Conservation (phyloP, 2,888 invertebrate genomes). For the Drosophila conformis region DNA sequence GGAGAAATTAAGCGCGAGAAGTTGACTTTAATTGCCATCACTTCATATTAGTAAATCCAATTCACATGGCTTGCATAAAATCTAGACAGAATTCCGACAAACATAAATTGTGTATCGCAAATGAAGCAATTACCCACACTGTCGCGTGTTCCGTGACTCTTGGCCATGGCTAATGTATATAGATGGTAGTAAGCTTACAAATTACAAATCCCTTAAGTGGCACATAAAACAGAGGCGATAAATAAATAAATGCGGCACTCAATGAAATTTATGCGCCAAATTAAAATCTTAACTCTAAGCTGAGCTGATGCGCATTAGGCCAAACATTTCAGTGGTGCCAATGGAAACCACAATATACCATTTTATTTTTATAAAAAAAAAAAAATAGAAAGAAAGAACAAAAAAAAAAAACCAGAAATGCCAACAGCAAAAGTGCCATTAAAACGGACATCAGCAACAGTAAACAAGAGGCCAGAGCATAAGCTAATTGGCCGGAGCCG, state of each 20-base stretch:
- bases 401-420: constrained; percentile 16
- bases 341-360: constrained; percentile 35
- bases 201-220: constrained; percentile 67
- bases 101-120: constrained; percentile 2
- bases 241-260: constrained; percentile 61
- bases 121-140: constrained; percentile 26
- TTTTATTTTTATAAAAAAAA: constrained; percentile 19
- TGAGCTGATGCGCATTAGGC: constrained; percentile 51
- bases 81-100: background rate
- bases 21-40: background rate
- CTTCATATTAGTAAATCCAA: constrained; percentile 7
- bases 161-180: background rate
- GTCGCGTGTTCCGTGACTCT: background rate
- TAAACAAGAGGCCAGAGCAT: constrained; percentile 28
- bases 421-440: constrained; percentile 43
- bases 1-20: background rate
- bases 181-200: constrained; percentile 36
- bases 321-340: constrained; percentile 14
- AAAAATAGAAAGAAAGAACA: background rate
- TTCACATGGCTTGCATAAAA: background rate
- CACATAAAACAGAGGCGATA: constrained; percentile 49
- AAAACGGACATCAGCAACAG: constrained; percentile 39
- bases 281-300: constrained; percentile 65
- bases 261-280: constrained; percentile 64
- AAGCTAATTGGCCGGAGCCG: constrained; percentile 58